Base-by-base conservation (phyloP, 2,797 vertebrate genomes). In the Lithobates pipiens region DNA sequence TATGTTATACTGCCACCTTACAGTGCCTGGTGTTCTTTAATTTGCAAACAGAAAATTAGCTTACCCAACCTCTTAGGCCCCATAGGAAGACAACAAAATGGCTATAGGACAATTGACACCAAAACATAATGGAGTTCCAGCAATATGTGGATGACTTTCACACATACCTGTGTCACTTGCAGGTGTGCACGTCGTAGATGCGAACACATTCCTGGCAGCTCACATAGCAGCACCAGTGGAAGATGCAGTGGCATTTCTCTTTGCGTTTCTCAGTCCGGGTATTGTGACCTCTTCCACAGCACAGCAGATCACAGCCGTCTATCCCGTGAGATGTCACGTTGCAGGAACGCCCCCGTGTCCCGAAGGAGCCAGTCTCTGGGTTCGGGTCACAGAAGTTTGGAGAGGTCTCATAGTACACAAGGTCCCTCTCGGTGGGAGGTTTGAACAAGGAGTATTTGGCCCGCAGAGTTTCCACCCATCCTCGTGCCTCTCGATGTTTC, bases 221-320 rank as follows among this genome's bases (percentile, higher is more conserved):
- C 88, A 98, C 97, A 0, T 99, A 99, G 93, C 97, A 98, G 94
- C 97, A 99, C 98, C 98, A 99, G 94, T 99, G 98, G 95, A 99
- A 99, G 94, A 99, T 96, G 93, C 98, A 99, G 93, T 99, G 97
- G 77, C 98, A 99, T 74, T 99, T 99, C 93, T 99, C 98, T 84
- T 98, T 98, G 85, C 98, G 96, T 42, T 96, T 97, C 94, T 99
- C 97, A 91, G 97, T 99, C 93, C 98, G 93, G 68, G 98, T 99
- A 94, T 98, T 99, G 95, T 99, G 98, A 76, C 98, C 98, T 0
- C 98, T 96, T 8, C 98, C 98, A 11, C 98, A 99, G 95, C 98
- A 99, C 77, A 99, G 95, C 82, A 99, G 94, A 92, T 99, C 98
- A 0, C 98, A 99, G 91, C 98, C 98, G 0, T 99, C 98, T 3